Percentiles rank a stretch among this genome's conserved stretches.
phyloP scores from a whole-genome alignment of 2,797 vertebrate species.

The Sciaenops ocellatus region DNA sequence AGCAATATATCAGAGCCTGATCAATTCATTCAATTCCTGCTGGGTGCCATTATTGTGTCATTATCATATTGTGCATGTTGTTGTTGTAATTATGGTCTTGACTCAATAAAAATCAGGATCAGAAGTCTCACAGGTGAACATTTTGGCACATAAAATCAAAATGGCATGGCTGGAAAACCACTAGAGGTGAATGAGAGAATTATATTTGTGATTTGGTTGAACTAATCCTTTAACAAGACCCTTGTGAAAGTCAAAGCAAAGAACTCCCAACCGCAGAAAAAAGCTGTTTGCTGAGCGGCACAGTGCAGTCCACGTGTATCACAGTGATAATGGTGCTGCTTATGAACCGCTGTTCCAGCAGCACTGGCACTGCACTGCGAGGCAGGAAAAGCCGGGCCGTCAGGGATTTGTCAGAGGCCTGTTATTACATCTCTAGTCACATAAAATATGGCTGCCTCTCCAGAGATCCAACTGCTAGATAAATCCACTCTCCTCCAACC shows the following conservation, averaged over 20 bases:
- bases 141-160: constrained; percentile 3
- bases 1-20: not conserved
- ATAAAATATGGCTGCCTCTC: constrained; percentile 83
- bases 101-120: constrained; percentile 8
- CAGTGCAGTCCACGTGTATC: constrained; percentile 34
- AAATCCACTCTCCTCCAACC: constrained; percentile 82
- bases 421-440: constrained; percentile 81
- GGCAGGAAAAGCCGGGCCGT: constrained; percentile 67
- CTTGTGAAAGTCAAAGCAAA: constrained; percentile 21
- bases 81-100: not conserved
- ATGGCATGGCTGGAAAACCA: not conserved
- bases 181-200: constrained; percentile 8
- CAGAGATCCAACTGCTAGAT: constrained; percentile 77
- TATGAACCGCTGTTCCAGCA: constrained; percentile 53
- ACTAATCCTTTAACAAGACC: constrained; percentile 42
- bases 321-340: constrained; percentile 64
- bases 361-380: constrained; percentile 62
- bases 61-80: not conserved
- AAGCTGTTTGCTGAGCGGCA: constrained; percentile 40
- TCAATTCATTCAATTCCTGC: not conserved
- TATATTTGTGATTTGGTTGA: constrained; percentile 19
- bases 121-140: constrained; percentile 5
- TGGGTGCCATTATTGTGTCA: not conserved
- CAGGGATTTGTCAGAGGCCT: constrained; percentile 81
- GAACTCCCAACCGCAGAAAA: constrained; percentile 8